These are phyloP conservation scores for Siphlonurus alternatus DNA, from an alignment of 2,888 invertebrate genomes.

Conservation along the genomic window DNA sequence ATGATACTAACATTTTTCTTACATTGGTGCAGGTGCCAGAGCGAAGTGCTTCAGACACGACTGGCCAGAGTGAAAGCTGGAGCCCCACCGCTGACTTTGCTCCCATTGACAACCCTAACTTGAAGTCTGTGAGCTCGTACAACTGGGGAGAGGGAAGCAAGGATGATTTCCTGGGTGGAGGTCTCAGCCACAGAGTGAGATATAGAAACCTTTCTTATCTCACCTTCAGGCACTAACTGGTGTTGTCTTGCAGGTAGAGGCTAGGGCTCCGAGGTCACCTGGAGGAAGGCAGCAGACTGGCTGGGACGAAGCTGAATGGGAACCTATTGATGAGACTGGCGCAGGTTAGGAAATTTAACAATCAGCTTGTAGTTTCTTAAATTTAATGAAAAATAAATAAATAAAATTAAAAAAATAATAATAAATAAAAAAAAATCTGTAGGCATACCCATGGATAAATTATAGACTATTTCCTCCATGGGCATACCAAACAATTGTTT, in stretches of 20 bases:
- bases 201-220: too few relatives aligned
- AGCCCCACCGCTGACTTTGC: slow-evolving; percentile 29
- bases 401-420: neutral
- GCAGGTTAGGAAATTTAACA: slow-evolving; percentile 27
- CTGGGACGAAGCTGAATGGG: slow-evolving; percentile 71
- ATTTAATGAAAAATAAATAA: too few relatives aligned
- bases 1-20: too few relatives aligned
- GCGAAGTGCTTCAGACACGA: slow-evolving; percentile 26
- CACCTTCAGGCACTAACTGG: too few relatives aligned
- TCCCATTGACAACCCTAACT: slow-evolving; percentile 17
- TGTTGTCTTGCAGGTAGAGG: slow-evolving; percentile 20
- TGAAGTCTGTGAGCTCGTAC: slow-evolving; percentile 11
- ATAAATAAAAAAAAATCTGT: neutral
- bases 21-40: neutral
- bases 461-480: too few relatives aligned
- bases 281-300: slow-evolving; percentile 20
- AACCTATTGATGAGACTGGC: slow-evolving; percentile 51
- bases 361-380: neutral
- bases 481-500: too few relatives aligned
- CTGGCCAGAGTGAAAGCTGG: slow-evolving; percentile 44
- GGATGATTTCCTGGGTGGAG: slow-evolving; percentile 10
- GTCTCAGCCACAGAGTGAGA: slow-evolving; percentile 6
- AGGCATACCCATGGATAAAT: neutral
- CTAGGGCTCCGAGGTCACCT: neutral
- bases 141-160: slow-evolving; percentile 13